phyloP scores from a whole-genome alignment of 2,797 vertebrate species.

The Schizopygopsis pylzovi region DNA sequence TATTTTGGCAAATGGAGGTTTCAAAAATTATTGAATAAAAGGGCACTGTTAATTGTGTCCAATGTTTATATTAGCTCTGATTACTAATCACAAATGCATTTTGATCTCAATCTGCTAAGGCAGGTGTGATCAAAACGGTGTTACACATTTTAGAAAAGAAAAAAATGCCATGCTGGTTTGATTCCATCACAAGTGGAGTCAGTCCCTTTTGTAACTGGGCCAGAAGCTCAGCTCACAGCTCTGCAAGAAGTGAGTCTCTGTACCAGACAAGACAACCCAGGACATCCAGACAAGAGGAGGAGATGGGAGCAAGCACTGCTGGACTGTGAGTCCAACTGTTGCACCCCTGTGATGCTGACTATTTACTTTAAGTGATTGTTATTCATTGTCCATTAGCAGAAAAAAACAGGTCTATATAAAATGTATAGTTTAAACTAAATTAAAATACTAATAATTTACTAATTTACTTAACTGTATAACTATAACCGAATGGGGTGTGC shows the following conservation, averaged over 20 bases:
- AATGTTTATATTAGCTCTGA: too few species aligned
- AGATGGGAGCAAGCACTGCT: slow-evolving; percentile 22
- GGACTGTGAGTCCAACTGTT: background rate
- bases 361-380: background rate
- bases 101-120: background rate
- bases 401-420: background rate
- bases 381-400: background rate
- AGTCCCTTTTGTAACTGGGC: slow-evolving; percentile 48
- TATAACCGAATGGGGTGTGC: background rate
- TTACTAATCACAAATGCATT: background rate
- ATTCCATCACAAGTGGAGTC: slow-evolving; percentile 48
- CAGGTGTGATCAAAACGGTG: background rate
- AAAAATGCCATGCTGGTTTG: slow-evolving; percentile 42
- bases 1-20: too few species aligned
- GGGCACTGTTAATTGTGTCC: too few species aligned
- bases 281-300: slow-evolving; percentile 38
- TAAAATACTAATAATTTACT: background rate
- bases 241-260: slow-evolving; percentile 4
- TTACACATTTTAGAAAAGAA: slow-evolving; percentile 37
- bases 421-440: background rate
- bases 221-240: slow-evolving; percentile 28
- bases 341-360: background rate
- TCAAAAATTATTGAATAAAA: too few species aligned
- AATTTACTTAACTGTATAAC: background rate
- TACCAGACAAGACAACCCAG: slow-evolving; percentile 41